Evolutionary conservation across 2,888 invertebrate genomes (phyloP), one percentile per base, ranked within the genome.

Genomic region (Mesoligia furuncula): DNA sequence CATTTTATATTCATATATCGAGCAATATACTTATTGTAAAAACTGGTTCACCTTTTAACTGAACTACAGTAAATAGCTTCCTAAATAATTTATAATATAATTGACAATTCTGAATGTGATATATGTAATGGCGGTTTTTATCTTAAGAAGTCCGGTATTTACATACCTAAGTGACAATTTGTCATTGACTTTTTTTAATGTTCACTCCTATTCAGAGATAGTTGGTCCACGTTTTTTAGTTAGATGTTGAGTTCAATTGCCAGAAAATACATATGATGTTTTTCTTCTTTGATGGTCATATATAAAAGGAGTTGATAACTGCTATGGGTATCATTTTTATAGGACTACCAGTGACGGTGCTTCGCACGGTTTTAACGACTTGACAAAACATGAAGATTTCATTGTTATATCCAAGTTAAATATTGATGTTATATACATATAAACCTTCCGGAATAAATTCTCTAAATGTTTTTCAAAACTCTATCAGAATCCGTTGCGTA

Each of bases 41-140:
- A 95, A 95, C 94, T 94, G 90, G 95, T 93, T 95, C 93, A 95
- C 95, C 95, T 95, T 94, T 94, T 88, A 91, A 91, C 86, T 91
- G 91, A 92, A 94, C 94, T 94, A 92, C 92, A 91, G 90, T 90
- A 88, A 89, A 91, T 87, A 90, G 88, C 92, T 93, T 93, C 95
- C 93, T 94, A 94, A 94, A 94, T 93, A 91, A 91, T 91, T 93
- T 93, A 90, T 88, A 87, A 59, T 77, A 84, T 83, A 86, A 90
- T 88, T 89, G 88, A 92, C 82, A 84, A 87, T 85, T 85, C 85
- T 84, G 79, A 74, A 80, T 77, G 78, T 73, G 71, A 84, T 83
- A 84, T 83, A 85, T 79, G 70, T 77, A 80, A 81, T 77, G 31
- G 45, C 70, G 1, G 59, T 73, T 78, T 77, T 81, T 85, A 81